These are phyloP conservation scores for Turritopsis rubra DNA, from an alignment of 30 jellyfish, hydroid and myxozoan genomes.

Conservation along the genomic window DNA sequence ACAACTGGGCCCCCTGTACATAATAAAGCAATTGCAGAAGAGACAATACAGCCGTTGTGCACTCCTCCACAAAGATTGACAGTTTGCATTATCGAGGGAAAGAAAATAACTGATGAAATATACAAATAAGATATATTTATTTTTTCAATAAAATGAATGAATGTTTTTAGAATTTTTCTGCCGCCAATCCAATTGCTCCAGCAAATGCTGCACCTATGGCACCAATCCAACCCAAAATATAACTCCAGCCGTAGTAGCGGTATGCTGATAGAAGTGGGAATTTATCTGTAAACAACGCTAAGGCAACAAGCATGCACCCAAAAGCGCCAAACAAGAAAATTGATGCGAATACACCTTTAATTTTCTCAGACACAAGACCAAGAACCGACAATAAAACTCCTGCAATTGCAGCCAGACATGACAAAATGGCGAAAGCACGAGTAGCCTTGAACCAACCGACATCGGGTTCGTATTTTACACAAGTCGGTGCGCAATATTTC, in stretches of 20 bases:
- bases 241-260: conserved; percentile 15
- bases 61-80: too few species aligned
- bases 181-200: background rate
- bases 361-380: conserved; percentile 7
- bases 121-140: too few species aligned
- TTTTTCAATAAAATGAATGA: too few species aligned
- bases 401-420: background rate
- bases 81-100: too few species aligned
- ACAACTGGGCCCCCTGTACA: too few species aligned
- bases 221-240: conserved; percentile 22
- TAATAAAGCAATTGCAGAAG: too few species aligned
- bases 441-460: background rate
- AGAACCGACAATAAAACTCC: background rate
- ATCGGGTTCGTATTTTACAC: background rate
- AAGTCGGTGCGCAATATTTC: background rate
- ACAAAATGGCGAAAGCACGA: conserved; percentile 19
- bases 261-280: accelerated
- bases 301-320: conserved; percentile 9
- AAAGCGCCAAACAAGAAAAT: conserved; percentile 2
- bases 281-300: background rate
- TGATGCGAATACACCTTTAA: conserved; percentile 5
- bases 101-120: too few species aligned
- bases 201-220: background rate
- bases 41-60: too few species aligned
- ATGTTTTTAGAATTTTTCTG: conserved; percentile 6